Evolutionary conservation across 2,888 invertebrate species (phyloP), one percentile per base, ranked within the genome.

Genomic region (Tetranychus piercei): DNA sequence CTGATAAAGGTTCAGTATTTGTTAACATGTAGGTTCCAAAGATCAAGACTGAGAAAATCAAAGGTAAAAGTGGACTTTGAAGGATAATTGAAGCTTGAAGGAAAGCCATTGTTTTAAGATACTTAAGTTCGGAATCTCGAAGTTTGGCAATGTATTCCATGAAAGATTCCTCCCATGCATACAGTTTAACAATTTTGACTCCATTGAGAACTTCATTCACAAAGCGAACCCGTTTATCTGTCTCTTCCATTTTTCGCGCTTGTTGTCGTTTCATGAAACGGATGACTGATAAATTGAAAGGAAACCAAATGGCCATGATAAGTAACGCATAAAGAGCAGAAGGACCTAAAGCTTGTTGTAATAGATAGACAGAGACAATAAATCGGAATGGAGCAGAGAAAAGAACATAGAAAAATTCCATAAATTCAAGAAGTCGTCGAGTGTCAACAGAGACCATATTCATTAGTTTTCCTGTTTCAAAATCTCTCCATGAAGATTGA

Each of bases 91-190:
- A 55, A 1, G 55, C 55, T 6, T 55, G 55, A 15, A 55, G 55
- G 15, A 55, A 55, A 15, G 55, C 55, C 55, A 55, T 55, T 55
- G 55, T 55, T 55, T 7, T 55, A 77, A 96, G 85, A 20, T 94
- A 89, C 77, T 88, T 85, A 82, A 94, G 88, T 85, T 96, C 96
- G 81, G 90, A 90, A 78, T 87, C 87, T 80, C 96, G 87, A 79
- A 95, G 93, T 80, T 89, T 88, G 79, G 90, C 84, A 78, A 96
- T 88, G 85, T 93, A 91, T 74, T 88, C 87, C 82, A 92, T 90
- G 81, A 94, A 94, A 79, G 93, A 92, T 1, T 89, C 89, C 82
- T 94, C 94, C 94, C 94, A 94, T 0, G 93, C 94, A 81, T 94
- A 94, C 81, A 94, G 85, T 84, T 94, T 94, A 78, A 94, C 85